Evolutionary conservation across 1,140 invertebrate genomes (phyloP).

Genomic region (Tetragonula clypearis): DNA sequence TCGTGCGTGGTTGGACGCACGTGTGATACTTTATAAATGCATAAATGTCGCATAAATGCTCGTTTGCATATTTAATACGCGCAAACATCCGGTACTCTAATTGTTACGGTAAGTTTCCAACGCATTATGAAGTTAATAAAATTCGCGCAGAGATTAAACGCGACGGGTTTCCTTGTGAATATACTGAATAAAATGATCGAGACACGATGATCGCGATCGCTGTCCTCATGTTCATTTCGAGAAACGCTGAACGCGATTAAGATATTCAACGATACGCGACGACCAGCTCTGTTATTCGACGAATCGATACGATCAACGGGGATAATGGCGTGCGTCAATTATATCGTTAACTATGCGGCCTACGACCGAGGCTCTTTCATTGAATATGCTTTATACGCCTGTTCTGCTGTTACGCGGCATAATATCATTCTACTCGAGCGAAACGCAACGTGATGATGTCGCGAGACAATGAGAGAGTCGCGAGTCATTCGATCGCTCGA

Average conservation of each 20-base stretch:
- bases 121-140: not conserved
- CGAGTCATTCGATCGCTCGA: not conserved
- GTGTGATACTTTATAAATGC: not conserved
- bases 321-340: conserved; percentile 47
- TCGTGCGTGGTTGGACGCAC: not conserved
- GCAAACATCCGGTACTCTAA: not conserved
- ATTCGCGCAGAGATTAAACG: not conserved
- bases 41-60: not conserved
- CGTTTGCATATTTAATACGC: not conserved
- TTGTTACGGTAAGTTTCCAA: not conserved
- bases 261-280: conserved; percentile 43
- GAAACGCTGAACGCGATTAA: conserved; percentile 39
- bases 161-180: not conserved
- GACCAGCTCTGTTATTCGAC: conserved; percentile 41
- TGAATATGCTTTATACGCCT: not conserved
- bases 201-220: conserved; percentile 33
- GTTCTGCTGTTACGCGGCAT: not conserved
- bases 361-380: not conserved
- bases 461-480: not conserved
- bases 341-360: conserved; percentile 37
- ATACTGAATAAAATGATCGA: not conserved
- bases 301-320: conserved; percentile 39
- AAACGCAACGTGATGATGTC: not conserved
- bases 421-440: not conserved
- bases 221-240: conserved; percentile 21